phyloP scores from a whole-genome alignment of 2,797 vertebrate genomes.

The Microctenopoma lineatum region DNA sequence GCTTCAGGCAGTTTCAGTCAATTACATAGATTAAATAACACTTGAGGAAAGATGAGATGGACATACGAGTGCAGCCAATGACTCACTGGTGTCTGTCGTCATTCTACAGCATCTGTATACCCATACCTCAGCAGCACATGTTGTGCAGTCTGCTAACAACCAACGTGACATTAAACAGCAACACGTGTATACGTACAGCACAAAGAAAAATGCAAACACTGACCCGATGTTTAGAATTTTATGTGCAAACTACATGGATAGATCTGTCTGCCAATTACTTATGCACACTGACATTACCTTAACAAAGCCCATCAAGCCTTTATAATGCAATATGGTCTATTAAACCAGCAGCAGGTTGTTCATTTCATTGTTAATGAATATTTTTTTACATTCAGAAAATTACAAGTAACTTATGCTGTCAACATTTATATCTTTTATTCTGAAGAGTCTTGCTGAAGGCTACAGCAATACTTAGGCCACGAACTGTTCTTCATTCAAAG shows the following conservation, averaged over 20 bases:
- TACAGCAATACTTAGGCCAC: background rate
- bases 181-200: background rate
- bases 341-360: background rate
- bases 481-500: background rate
- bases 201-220: background rate
- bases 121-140: background rate
- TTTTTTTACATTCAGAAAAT: too few relatives aligned
- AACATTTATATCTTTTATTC: background rate
- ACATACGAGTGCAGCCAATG: background rate
- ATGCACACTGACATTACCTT: background rate
- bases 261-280: background rate
- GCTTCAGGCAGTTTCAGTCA: constrained; percentile 19
- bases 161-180: background rate
- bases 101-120: too few relatives aligned
- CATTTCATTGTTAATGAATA: too few relatives aligned
- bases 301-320: background rate
- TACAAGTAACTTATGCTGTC: too few relatives aligned
- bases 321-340: background rate
- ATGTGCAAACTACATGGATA: background rate
- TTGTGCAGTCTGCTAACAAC: background rate
- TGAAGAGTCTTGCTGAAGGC: background rate
- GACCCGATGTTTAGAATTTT: background rate
- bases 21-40: constrained; percentile 23
- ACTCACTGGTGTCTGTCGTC: background rate
- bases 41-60: background rate